Conservation (phyloP, 2,888 invertebrate genomes). For the Lycophotia porphyrea region DNA sequence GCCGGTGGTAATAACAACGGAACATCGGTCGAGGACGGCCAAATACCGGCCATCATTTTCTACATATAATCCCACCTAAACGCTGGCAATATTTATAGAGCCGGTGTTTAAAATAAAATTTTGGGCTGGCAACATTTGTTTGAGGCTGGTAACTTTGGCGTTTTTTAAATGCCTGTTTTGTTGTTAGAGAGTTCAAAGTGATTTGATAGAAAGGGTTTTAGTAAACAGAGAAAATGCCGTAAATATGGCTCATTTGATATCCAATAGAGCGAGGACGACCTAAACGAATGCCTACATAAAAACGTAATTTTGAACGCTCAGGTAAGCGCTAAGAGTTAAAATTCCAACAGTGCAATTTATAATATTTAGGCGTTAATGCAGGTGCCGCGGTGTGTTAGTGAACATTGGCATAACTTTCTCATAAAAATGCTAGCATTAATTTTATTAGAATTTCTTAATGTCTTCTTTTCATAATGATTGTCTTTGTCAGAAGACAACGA, state of each 20-base stretch:
- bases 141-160: constrained; percentile 43
- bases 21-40: constrained; percentile 96
- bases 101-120: constrained; percentile 50
- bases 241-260: background rate
- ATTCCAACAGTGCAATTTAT: background rate
- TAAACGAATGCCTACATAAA: background rate
- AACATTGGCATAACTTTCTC: background rate
- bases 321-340: background rate
- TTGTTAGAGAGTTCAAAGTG: background rate
- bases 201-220: constrained; percentile 22
- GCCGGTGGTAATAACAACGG: constrained; percentile 97
- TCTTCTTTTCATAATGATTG: background rate
- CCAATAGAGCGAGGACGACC: background rate
- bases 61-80: constrained; percentile 86
- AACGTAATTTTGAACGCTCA: background rate
- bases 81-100: constrained; percentile 62
- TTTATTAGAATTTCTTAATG: background rate
- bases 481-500: background rate
- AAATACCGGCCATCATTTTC: constrained; percentile 96
- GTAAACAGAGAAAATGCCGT: background rate
- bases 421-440: background rate
- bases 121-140: constrained; percentile 58
- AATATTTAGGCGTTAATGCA: background rate
- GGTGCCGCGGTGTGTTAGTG: background rate
- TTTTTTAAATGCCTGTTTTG: constrained; percentile 24